Base-by-base conservation (phyloP, 1,140 invertebrate species). In the Bicyclus anynana region DNA sequence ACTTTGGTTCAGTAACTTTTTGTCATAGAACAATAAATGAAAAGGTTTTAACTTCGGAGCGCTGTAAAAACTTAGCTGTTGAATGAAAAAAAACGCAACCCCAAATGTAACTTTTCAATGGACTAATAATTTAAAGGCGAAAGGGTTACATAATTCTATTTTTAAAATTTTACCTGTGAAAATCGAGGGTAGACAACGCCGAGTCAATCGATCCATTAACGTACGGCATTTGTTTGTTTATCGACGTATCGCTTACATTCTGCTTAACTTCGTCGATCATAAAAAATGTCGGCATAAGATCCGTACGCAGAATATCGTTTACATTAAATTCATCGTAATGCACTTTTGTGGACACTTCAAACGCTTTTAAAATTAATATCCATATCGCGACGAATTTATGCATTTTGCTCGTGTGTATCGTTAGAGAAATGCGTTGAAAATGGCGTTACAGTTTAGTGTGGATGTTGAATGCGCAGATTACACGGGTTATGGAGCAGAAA, bases 121-220 rank as follows among this genome's bases (percentile, higher is more conserved):
- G n/a, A n/a, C n/a, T n/a, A n/a, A n/a, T n/a, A n/a, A n/a, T n/a
- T n/a, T n/a, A n/a, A n/a, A n/a, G n/a, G n/a, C n/a, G n/a, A n/a
- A n/a, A n/a, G n/a, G n/a, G n/a, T n/a, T n/a, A n/a, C n/a, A n/a
- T n/a, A n/a, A n/a, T n/a, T n/a, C n/a, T n/a, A n/a, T n/a, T n/a
- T n/a, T n/a, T n/a, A n/a, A n/a, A n/a, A n/a, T n/a, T n/a, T n/a
- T 44, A 93, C 92, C 92, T 92, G 72, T 93, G 92, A 80, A 89
- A 93, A 61, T 84, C 77, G 83, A 93, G 91, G 9, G 91, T 90
- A 18, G 87, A 84, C 12, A 93, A 75, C 0, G 92, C 92, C 5
- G 89, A 88, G 33, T 88, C 75, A 7, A 92, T 90, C 2, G 90
- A 90, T 5, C 92, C 92, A 70, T 91, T 90, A 0, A 74, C 48